A percentile compares a stretch with the other conserved stretches of the same genome.
Conservation (phyloP, 2,888 invertebrate genomes). For the Lasius platythorax region DNA sequence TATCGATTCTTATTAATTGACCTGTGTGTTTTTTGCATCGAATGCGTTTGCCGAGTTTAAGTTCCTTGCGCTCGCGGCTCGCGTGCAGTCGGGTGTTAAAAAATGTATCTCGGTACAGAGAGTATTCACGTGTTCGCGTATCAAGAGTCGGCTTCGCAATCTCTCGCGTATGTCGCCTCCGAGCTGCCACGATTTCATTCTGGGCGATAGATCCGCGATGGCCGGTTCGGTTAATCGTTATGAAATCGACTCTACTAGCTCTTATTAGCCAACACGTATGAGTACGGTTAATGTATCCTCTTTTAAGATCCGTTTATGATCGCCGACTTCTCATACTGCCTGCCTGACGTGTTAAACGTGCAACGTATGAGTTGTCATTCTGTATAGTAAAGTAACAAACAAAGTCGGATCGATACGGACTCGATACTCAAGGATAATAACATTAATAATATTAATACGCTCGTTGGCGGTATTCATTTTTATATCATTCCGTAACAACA, state of each 20-base stretch:
- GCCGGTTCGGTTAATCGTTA: slow-evolving; percentile 33
- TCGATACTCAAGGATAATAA: slow-evolving; percentile 52
- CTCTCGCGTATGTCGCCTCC: background rate
- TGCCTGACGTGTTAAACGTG: background rate
- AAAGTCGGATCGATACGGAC: slow-evolving; percentile 26
- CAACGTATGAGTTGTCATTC: slow-evolving; percentile 1
- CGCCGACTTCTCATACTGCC: slow-evolving; percentile 22
- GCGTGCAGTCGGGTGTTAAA: slow-evolving; percentile 34
- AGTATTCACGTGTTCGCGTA: slow-evolving; percentile 21
- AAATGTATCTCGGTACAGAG: slow-evolving; percentile 14
- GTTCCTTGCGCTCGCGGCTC: slow-evolving; percentile 63
- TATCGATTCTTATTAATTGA: slow-evolving; percentile 46
- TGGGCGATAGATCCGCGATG: background rate
- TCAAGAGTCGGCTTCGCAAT: background rate
- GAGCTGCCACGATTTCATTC: slow-evolving; percentile 30
- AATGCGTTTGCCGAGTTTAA: slow-evolving; percentile 55
- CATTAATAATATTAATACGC: slow-evolving; percentile 49
- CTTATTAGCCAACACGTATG: slow-evolving; percentile 53
- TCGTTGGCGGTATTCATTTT: slow-evolving; percentile 40
- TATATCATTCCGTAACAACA: slow-evolving; percentile 40
- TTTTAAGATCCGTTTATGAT: slow-evolving; percentile 46
- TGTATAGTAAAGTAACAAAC: slow-evolving; percentile 41
- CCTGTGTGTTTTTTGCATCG: slow-evolving; percentile 20
- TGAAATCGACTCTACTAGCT: slow-evolving; percentile 40
- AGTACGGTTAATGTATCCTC: slow-evolving; percentile 57